phyloP scores from a whole-genome alignment of 2,113 vertebrate species.

The Genyomyrus donnyi region DNA sequence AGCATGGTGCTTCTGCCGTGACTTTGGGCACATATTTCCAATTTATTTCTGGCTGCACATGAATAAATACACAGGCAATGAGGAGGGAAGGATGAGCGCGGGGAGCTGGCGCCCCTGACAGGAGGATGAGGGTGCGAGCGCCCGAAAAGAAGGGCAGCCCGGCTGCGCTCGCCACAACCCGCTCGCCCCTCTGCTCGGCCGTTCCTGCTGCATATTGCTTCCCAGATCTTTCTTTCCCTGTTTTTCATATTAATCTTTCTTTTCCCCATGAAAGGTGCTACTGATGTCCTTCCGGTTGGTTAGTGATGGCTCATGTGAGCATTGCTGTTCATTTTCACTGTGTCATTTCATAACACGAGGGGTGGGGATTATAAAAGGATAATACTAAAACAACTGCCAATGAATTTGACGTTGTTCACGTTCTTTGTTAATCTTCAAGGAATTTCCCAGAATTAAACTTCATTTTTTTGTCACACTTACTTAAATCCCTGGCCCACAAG shows the following conservation, averaged over 20 bases:
- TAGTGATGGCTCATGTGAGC: neutral
- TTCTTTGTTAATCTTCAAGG: neutral
- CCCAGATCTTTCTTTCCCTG: neutral
- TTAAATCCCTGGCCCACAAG: neutral
- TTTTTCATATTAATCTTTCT: neutral
- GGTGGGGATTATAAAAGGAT: neutral
- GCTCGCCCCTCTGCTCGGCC: constrained; percentile 31
- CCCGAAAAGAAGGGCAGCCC: constrained; percentile 21
- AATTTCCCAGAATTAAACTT: neutral
- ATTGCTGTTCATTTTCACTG: neutral
- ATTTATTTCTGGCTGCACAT: constrained; percentile 46
- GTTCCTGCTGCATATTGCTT: neutral
- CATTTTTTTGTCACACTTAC: neutral
- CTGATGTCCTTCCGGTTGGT: neutral
- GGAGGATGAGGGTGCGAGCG: constrained; percentile 27
- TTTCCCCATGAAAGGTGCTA: neutral
- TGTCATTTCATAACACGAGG: neutral
- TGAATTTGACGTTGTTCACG: neutral
- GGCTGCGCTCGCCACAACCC: constrained; percentile 54
- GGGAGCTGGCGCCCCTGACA: neutral
- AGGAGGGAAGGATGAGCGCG: constrained; percentile 15
- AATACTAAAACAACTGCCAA: neutral
- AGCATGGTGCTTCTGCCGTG: constrained; percentile 30
- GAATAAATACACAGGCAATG: constrained; percentile 46
- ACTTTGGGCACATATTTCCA: constrained; percentile 38